These are phyloP conservation scores for Myopa tessellatipennis DNA, from an alignment of 2,888 invertebrate genomes.

Conservation along the genomic window DNA sequence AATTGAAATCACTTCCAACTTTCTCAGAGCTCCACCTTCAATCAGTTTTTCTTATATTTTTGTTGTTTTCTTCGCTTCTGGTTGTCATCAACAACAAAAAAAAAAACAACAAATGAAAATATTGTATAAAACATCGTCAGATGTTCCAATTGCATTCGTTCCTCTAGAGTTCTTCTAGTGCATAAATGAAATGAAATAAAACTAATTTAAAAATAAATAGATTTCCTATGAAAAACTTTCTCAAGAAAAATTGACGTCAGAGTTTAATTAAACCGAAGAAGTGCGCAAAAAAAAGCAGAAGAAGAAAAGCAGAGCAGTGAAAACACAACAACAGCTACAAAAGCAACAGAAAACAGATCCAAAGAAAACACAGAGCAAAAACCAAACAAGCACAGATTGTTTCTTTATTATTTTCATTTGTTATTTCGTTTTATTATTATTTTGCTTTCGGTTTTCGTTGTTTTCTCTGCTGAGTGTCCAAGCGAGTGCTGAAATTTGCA, in stretches of 20 bases:
- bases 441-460: conserved; percentile 10
- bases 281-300: not conserved
- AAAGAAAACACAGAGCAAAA: conserved; percentile 11
- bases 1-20: too few relatives aligned
- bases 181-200: not conserved
- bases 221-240: conserved; percentile 23
- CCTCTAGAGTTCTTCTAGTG: not conserved
- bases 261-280: conserved; percentile 16
- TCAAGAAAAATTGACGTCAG: conserved; percentile 31
- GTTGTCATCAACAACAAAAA: too few relatives aligned
- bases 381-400: not conserved
- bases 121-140: not conserved
- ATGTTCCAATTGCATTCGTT: not conserved
- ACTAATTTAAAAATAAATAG: conserved; percentile 15
- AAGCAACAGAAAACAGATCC: not conserved
- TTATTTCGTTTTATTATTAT: not conserved
- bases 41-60: too few relatives aligned
- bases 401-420: not conserved
- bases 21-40: too few relatives aligned
- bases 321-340: not conserved
- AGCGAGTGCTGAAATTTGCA: not conserved
- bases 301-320: conserved; percentile 1
- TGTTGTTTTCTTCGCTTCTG: too few relatives aligned
- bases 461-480: not conserved
- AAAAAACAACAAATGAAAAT: too few relatives aligned